phyloP scores from a whole-genome alignment of 2,888 invertebrate species.

The Gibbula magus region DNA sequence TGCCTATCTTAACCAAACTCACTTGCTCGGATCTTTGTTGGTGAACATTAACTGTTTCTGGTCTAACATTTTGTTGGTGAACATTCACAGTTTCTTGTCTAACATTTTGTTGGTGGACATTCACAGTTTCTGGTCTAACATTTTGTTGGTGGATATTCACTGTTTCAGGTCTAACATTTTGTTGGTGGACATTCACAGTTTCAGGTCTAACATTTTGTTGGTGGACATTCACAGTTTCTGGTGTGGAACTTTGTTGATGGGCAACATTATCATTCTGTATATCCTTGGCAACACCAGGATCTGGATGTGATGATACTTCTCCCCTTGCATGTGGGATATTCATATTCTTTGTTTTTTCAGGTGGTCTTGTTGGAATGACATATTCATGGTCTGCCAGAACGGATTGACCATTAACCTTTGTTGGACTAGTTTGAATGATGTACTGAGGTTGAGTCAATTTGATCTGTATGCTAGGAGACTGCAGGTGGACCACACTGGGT shows the following conservation, averaged over 20 bases:
- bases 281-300: too few relatives aligned
- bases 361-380: too few relatives aligned
- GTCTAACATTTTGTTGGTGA: not conserved
- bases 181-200: not conserved
- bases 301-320: too few relatives aligned
- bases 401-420: not conserved
- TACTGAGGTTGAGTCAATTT: slow-evolving; percentile 5
- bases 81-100: not conserved
- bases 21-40: not conserved
- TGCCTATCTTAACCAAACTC: not conserved
- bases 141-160: not conserved
- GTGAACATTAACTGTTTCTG: not conserved
- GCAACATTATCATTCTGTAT: too few relatives aligned
- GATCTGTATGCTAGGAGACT: not conserved
- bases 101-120: not conserved
- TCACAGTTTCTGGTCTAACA: not conserved
- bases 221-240: too few relatives aligned
- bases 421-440: not conserved
- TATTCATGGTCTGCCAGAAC: too few relatives aligned
- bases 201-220: too few relatives aligned
- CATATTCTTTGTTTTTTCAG: too few relatives aligned
- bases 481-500: not conserved
- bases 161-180: not conserved
- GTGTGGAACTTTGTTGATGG: too few relatives aligned
- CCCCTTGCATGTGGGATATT: too few relatives aligned